phyloP scores from a whole-genome alignment of 2,797 vertebrate species.

The Paguma larvata region DNA sequence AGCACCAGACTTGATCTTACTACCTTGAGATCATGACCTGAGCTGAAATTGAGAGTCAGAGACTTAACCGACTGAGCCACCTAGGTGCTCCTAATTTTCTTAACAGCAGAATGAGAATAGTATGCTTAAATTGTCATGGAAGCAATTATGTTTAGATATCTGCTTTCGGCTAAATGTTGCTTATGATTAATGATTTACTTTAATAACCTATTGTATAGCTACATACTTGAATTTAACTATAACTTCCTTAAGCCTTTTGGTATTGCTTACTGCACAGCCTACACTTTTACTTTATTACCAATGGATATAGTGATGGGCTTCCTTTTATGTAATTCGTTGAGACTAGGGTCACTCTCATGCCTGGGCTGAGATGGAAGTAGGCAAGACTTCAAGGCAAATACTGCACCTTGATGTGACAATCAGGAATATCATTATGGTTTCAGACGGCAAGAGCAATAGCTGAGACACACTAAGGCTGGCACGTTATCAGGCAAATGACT shows the following conservation, averaged over 20 bases:
- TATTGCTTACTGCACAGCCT: neutral
- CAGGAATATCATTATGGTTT: neutral
- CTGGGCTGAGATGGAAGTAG: neutral
- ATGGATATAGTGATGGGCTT: neutral
- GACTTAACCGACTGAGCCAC: no score
- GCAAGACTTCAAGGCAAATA: neutral
- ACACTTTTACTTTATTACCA: slow-evolving; percentile 12
- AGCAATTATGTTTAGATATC: neutral
- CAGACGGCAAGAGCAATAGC: neutral
- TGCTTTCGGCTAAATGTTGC: slow-evolving; percentile 15
- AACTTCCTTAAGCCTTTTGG: neutral
- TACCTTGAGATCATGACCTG: no score
- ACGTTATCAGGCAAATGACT: neutral
- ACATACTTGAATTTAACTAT: neutral
- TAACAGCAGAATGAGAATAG: neutral
- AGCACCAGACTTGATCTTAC: no score
- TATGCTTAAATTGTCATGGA: neutral
- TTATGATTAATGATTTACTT: slow-evolving; percentile 24
- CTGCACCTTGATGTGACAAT: neutral
- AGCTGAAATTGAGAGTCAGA: no score
- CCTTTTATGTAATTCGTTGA: neutral
- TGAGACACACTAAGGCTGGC: neutral
- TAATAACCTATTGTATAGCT: neutral
- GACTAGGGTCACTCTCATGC: neutral
- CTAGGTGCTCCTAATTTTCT: neutral